Evolutionary conservation across 37 sponge, comb jelly and placozoan species (phyloP), one percentile per base, ranked within the genome.

Genomic region (Halisarca cf. caerulea): DNA sequence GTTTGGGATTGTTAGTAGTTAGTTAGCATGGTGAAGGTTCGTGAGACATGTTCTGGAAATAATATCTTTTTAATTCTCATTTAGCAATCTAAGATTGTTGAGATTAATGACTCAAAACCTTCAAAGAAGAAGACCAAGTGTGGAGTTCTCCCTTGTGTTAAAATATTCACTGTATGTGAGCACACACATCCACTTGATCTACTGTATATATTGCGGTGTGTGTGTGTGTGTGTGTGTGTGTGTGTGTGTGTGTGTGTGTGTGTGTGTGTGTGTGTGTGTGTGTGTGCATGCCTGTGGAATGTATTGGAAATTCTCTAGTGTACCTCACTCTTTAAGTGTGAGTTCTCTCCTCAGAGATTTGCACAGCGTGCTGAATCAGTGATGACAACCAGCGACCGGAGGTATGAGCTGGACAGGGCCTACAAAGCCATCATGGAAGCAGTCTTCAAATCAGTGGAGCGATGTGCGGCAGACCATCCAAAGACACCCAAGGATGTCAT

Each of bases 401-500:
- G 96, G 23, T 18, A 57, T 0, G 96, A 96, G 43, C 68, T 96
- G 78, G 95, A 96, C 53, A 88, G 83, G 66, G 92, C 91, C 8
- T 96, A 96, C 81, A 39, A 66, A 30, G n/a, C 35, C 6, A 85
- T 97, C 5, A 92, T 92, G 43, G 87, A 90, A 3, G 80, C 89
- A 21, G 68, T 92, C 8, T 87, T 88, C 53, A 68, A 41, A 18
- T 66, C 93, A 20, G 87, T 97, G 17, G 93, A 94, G 61, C 54
- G 96, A 15, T 69, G 86, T 1, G 88, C 97, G 4, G 35, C 32
- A 18, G 93, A 90, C 17, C 94, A 95, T 61, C 82, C 80, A 51
- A 95, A 93, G 64, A 92, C 97, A 14, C 96, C 96, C 25, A 38
- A 62, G 15, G 93, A 97, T 89, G 97, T 97, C 71, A 78, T 95